phyloP scores from a whole-genome alignment of 2,888 invertebrate species.

The Nasonovia ribisnigri region DNA sequence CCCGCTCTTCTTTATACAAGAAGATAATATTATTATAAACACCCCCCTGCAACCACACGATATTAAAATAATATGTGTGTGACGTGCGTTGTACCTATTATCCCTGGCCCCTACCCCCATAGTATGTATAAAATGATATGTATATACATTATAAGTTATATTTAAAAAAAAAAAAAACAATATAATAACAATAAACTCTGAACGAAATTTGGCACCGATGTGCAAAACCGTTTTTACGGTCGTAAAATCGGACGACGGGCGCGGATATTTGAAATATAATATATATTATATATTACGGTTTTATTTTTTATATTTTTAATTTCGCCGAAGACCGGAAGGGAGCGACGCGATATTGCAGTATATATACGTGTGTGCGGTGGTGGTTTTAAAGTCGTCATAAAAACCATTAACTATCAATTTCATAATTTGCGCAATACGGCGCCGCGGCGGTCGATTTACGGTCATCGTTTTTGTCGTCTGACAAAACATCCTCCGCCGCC shows the following conservation, averaged over 20 bases:
- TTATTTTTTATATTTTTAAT: constrained; percentile 47
- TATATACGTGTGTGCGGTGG: not conserved
- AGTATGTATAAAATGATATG: not conserved
- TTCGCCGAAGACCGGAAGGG: not conserved
- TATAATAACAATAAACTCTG: not conserved
- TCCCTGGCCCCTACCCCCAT: not conserved
- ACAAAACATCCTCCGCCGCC: constrained; percentile 43
- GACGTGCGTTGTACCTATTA: not conserved
- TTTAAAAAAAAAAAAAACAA: not conserved
- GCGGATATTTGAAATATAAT: constrained; percentile 19
- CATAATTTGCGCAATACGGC: constrained; percentile 63
- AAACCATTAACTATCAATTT: constrained; percentile 64
- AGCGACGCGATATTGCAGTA: not conserved
- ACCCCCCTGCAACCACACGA: not conserved
- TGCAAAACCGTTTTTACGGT: constrained; percentile 52
- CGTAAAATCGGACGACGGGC: constrained; percentile 3
- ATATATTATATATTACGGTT: constrained; percentile 2
- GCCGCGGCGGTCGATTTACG: constrained; percentile 60
- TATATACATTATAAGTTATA: not conserved
- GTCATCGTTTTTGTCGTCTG: constrained; percentile 62
- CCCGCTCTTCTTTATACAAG: not conserved
- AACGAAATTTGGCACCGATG: constrained; percentile 24
- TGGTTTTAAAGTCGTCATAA: constrained; percentile 53
- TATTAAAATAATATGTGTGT: not conserved
- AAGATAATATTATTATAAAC: not conserved